Conservation (phyloP, 2,888 invertebrate species). For the Hirudinaria manillensis region DNA sequence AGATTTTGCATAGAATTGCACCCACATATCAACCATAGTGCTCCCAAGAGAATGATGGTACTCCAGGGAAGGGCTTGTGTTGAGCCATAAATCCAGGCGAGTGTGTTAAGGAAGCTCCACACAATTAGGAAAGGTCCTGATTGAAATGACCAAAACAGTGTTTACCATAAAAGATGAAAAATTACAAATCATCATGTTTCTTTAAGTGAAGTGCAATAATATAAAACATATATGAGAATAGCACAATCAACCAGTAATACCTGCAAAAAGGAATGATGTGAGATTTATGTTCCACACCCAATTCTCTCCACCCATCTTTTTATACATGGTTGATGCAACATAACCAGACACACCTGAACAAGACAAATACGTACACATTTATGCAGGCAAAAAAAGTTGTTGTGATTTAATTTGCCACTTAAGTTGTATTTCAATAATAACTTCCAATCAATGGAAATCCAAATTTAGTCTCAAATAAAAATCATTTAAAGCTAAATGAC, state of each 20-base stretch:
- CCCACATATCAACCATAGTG: constrained; percentile 56
- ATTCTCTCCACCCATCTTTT: constrained; percentile 55
- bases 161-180: constrained; percentile 40
- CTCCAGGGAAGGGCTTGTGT: constrained; percentile 58
- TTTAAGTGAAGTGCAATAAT: too few species aligned
- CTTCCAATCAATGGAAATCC: neutral
- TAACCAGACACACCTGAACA: constrained; percentile 56
- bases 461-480: neutral
- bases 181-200: too few species aligned
- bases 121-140: constrained; percentile 57
- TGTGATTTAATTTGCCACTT: neutral
- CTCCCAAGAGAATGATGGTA: constrained; percentile 55
- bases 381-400: too few species aligned
- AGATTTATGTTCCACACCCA: constrained; percentile 59
- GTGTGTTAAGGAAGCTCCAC: constrained; percentile 57
- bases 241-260: constrained; percentile 41
- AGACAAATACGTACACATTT: neutral
- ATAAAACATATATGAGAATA: too few species aligned
- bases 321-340: constrained; percentile 55
- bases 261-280: constrained; percentile 56
- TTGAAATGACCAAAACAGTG: constrained; percentile 44
- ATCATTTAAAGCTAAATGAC: constrained; percentile 10
- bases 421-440: neutral
- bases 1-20: constrained; percentile 19
- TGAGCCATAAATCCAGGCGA: constrained; percentile 58